These are phyloP conservation scores for Pseudomyrmex concolor DNA, from an alignment of 1,140 invertebrate genomes.

Conservation along the genomic window DNA sequence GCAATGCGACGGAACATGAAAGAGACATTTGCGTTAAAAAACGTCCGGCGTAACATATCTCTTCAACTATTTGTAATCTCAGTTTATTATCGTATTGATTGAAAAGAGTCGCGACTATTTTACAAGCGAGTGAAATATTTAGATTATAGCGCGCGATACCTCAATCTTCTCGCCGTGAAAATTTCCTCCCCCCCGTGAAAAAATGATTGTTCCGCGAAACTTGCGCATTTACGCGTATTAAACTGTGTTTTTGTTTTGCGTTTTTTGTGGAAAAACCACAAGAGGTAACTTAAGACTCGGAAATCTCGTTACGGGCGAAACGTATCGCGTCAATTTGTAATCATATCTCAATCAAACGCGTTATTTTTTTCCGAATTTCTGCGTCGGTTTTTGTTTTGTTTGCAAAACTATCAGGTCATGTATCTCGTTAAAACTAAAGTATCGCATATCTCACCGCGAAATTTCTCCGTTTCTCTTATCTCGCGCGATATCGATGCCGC, in stretches of 20 bases:
- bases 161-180: conserved; percentile 7
- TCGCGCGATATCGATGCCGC: conserved; percentile 16
- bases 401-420: conserved; percentile 2
- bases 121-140: background rate
- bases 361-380: conserved; percentile 3
- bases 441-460: conserved; percentile 2
- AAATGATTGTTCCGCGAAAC: conserved; percentile 5
- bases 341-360: background rate
- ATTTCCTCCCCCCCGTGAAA: background rate
- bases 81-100: conserved; percentile 42
- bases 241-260: background rate
- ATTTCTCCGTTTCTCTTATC: conserved; percentile 15
- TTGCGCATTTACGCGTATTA: conserved; percentile 16
- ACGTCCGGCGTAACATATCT: conserved; percentile 1
- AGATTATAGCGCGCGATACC: conserved; percentile 18
- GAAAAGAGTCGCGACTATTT: conserved; percentile 26
- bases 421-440: conserved; percentile 17
- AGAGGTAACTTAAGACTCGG: background rate
- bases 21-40: conserved; percentile 25
- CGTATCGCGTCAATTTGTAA: conserved; percentile 19
- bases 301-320: background rate
- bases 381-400: background rate
- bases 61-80: conserved; percentile 41
- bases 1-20: background rate
- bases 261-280: background rate